These are phyloP conservation scores for Ctenodactylus gundi DNA, from an alignment of 2,113 vertebrate species.

Conservation along the genomic window DNA sequence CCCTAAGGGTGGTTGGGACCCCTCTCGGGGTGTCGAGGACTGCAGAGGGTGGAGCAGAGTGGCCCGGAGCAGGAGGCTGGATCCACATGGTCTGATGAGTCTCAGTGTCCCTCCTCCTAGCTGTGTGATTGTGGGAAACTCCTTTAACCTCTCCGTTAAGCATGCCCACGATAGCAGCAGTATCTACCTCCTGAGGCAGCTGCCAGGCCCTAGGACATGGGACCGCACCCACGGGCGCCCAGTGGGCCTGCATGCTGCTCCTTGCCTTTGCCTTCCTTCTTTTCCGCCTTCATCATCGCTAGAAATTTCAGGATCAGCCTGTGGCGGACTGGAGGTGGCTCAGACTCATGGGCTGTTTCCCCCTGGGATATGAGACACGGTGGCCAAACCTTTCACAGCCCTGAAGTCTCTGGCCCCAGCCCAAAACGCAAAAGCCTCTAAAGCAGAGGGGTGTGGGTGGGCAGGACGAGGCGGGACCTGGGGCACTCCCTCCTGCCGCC, in stretches of 20 bases:
- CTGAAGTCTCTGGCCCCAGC: not conserved
- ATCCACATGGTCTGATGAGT: not conserved
- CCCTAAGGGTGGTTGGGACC: not conserved
- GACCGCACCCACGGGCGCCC: too few relatives aligned
- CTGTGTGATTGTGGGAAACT: not conserved
- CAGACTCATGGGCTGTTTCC: not conserved
- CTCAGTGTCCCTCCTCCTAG: not conserved
- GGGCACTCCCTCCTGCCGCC: too few relatives aligned
- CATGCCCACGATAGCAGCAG: not conserved
- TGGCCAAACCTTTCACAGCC: not conserved
- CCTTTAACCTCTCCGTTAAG: not conserved
- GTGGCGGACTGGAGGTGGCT: not conserved
- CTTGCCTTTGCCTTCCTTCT: accelerated
- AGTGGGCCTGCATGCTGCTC: not conserved
- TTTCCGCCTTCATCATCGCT: accelerated
- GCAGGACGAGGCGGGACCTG: not conserved
- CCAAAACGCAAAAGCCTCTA: not conserved
- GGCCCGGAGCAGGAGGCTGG: not conserved
- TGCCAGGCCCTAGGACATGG: not conserved
- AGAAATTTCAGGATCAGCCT: not conserved
- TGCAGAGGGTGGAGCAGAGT: accelerated
- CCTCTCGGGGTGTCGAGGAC: accelerated
- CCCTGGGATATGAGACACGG: accelerated
- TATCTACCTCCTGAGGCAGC: accelerated
- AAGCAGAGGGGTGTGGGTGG: not conserved